phyloP scores from a whole-genome alignment of 2,797 vertebrate genomes.

The Sebastes matsubarae region DNA sequence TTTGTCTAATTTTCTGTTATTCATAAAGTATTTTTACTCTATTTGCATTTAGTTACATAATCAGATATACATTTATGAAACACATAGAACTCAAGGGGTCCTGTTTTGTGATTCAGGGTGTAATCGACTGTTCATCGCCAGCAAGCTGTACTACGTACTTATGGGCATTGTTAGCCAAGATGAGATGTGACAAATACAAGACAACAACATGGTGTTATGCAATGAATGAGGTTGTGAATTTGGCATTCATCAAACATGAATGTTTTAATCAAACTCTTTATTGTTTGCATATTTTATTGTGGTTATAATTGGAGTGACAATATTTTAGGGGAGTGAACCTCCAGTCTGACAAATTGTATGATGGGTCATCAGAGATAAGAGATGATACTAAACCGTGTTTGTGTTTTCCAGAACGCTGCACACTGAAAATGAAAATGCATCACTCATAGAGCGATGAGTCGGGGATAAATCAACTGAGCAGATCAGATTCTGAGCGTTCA shows the following conservation, averaged over 20 bases:
- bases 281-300: neutral
- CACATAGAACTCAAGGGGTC: neutral
- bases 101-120: neutral
- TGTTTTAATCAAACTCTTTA: neutral
- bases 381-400: constrained; percentile 27
- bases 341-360: constrained; percentile 36
- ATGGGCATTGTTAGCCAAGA: neutral
- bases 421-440: constrained; percentile 54
- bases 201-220: neutral
- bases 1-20: neutral
- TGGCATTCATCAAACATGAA: neutral
- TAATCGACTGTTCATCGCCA: neutral
- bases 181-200: neutral
- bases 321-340: constrained; percentile 1
- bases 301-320: neutral
- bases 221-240: neutral
- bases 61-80: neutral
- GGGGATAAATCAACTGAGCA: constrained; percentile 39
- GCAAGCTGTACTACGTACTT: neutral
- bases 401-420: constrained; percentile 36
- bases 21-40: neutral
- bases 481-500: constrained; percentile 28
- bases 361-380: constrained; percentile 40
- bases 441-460: constrained; percentile 22
- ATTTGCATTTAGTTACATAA: neutral